Conservation (phyloP, 2,113 vertebrate species). For the Oxygymnocypris stewartii region DNA sequence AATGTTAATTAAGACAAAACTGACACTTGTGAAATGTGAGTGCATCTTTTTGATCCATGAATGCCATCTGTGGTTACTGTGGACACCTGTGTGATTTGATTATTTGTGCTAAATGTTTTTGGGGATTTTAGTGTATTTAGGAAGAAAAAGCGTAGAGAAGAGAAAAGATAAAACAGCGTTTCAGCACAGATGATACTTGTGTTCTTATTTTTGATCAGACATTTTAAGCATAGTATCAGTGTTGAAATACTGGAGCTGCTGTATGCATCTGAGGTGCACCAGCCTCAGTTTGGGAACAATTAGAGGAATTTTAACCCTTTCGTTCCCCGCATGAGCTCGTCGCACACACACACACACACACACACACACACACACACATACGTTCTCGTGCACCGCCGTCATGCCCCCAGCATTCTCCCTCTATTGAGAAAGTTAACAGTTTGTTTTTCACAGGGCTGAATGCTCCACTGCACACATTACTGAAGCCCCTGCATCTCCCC, state of each 20-base stretch:
- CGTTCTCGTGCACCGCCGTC: conserved; percentile 41
- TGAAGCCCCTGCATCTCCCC: conserved; percentile 39
- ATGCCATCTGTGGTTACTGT: not conserved
- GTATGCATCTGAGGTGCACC: conserved; percentile 3
- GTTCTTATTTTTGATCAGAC: not conserved
- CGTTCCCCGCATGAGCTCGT: not conserved
- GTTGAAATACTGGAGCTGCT: not conserved
- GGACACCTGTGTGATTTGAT: not conserved
- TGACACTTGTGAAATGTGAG: not conserved
- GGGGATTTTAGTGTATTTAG: not conserved
- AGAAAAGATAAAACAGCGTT: not conserved
- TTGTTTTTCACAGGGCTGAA: conserved; percentile 66
- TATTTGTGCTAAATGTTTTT: not conserved
- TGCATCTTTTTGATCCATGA: not conserved
- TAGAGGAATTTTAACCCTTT: conserved; percentile 32
- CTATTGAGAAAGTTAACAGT: conserved; percentile 60
- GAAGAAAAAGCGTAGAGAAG: not conserved
- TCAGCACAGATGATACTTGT: not conserved
- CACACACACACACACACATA: conserved; percentile 43
- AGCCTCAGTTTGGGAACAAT: conserved; percentile 30
- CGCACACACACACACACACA: not conserved
- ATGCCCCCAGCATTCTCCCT: conserved; percentile 33
- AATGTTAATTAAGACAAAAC: not conserved
- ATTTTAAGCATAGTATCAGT: not conserved
- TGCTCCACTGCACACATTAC: conserved; percentile 50